These are phyloP conservation scores for Discoglossus pictus DNA, from an alignment of 2,797 vertebrate genomes.

Conservation along the genomic window DNA sequence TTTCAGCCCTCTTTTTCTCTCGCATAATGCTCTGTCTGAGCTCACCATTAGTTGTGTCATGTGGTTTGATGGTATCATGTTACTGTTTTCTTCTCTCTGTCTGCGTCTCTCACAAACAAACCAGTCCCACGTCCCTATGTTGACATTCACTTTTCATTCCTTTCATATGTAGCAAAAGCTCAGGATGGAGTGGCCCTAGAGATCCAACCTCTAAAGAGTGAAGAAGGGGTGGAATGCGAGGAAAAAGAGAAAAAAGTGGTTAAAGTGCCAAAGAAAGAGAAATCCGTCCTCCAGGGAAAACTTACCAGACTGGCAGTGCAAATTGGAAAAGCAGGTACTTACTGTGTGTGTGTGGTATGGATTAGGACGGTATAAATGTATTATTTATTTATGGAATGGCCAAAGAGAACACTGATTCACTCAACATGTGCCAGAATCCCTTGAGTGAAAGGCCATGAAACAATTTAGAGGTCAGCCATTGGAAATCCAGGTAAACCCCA, in stretches of 20 bases:
- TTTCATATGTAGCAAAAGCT: constrained; percentile 89
- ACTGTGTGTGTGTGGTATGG: background rate
- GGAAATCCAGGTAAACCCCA: too few relatives aligned
- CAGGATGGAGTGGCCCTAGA: constrained; percentile 94
- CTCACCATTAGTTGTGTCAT: constrained; percentile 17
- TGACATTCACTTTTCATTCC: constrained; percentile 24
- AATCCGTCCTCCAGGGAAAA: constrained; percentile 96
- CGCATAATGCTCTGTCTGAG: background rate
- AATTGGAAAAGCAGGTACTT: constrained; percentile 91
- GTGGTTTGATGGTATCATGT: constrained; percentile 24
- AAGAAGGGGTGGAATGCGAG: constrained; percentile 84
- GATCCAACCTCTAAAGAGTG: constrained; percentile 96
- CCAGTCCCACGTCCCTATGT: too few relatives aligned
- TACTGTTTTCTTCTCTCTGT: constrained; percentile 11
- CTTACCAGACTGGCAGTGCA: constrained; percentile 90
- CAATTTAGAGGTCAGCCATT: too few relatives aligned
- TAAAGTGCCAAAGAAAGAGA: constrained; percentile 93
- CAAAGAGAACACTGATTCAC: too few relatives aligned
- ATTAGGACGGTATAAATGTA: too few relatives aligned
- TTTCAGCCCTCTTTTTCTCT: constrained; percentile 3
- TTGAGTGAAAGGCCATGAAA: too few relatives aligned
- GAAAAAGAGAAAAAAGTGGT: constrained; percentile 88
- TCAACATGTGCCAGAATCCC: too few relatives aligned
- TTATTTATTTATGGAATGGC: too few relatives aligned
- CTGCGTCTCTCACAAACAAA: too few relatives aligned